These are phyloP conservation scores for Gulo gulo DNA, from an alignment of 2,113 vertebrate genomes.

Conservation along the genomic window DNA sequence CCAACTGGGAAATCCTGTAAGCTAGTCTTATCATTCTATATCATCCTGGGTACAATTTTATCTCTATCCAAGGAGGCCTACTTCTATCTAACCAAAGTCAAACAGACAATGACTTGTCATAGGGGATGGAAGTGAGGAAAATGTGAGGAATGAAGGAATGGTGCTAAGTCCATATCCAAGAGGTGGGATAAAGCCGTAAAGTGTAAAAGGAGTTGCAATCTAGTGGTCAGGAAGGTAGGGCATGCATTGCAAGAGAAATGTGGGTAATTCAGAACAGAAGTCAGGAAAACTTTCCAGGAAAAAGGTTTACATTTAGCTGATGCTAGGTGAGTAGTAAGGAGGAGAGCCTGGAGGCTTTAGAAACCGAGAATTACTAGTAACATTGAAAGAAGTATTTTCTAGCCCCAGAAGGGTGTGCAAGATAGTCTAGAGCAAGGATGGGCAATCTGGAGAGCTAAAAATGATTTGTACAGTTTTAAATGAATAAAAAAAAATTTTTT, in stretches of 20 bases:
- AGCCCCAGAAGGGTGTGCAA: background rate
- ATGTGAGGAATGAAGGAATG: background rate
- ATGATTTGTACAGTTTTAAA: background rate
- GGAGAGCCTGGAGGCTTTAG: background rate
- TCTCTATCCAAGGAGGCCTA: background rate
- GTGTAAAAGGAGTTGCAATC: background rate
- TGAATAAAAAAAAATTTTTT: background rate
- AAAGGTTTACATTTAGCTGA: background rate
- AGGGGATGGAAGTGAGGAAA: background rate
- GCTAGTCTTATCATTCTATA: background rate
- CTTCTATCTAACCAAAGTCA: background rate
- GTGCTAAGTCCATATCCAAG: background rate
- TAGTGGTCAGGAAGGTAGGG: background rate
- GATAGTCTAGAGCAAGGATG: background rate
- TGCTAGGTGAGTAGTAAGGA: background rate
- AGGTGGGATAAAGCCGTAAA: background rate
- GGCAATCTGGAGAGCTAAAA: background rate
- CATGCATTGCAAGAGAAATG: background rate
- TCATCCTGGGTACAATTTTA: background rate
- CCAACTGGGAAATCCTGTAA: background rate
- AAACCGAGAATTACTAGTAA: background rate
- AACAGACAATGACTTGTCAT: background rate
- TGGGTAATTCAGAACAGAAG: background rate
- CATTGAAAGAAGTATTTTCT: background rate
- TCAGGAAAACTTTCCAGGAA: background rate